These are phyloP conservation scores for Drosophila gaucha DNA, from an alignment of 2,888 invertebrate genomes.

Conservation along the genomic window DNA sequence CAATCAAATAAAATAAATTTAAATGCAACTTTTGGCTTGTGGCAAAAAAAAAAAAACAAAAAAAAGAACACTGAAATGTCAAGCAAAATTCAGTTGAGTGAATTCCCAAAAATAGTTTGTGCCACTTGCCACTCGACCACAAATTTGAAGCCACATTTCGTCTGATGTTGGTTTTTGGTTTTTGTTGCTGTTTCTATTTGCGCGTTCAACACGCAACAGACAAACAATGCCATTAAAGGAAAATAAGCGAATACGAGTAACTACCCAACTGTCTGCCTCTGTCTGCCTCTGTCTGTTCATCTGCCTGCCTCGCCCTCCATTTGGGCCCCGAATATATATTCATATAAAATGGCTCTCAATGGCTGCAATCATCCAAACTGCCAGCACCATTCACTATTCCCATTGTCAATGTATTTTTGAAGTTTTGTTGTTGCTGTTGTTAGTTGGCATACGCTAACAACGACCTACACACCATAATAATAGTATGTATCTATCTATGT, in stretches of 20 bases:
- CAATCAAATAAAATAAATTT: conserved; percentile 1
- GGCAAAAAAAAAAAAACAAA: background rate
- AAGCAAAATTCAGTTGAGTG: conserved; percentile 10
- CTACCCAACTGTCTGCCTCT: conserved; percentile 13
- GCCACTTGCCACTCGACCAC: conserved; percentile 22
- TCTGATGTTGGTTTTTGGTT: conserved; percentile 11
- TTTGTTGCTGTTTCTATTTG: conserved; percentile 2
- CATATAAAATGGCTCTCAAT: conserved; percentile 51
- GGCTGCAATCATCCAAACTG: conserved; percentile 71
- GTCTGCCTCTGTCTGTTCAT: conserved; percentile 13
- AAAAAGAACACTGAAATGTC: conserved; percentile 3
- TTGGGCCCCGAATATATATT: too few relatives aligned
- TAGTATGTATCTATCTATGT: background rate
- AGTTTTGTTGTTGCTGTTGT: conserved; percentile 11
- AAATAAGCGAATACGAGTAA: conserved; percentile 56
- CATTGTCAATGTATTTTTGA: conserved; percentile 35
- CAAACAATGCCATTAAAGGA: conserved; percentile 65
- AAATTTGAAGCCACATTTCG: conserved; percentile 30
- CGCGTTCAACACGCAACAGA: conserved; percentile 51
- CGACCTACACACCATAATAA: conserved; percentile 24
- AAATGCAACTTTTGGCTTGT: background rate
- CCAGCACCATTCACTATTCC: conserved; percentile 54
- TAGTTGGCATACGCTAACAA: conserved; percentile 30
- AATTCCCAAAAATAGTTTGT: conserved; percentile 21
- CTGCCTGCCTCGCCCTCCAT: conserved; percentile 32